These are phyloP conservation scores for Sinocyclocheilus anophthalmus DNA, from an alignment of 2,113 vertebrate genomes.

Conservation along the genomic window DNA sequence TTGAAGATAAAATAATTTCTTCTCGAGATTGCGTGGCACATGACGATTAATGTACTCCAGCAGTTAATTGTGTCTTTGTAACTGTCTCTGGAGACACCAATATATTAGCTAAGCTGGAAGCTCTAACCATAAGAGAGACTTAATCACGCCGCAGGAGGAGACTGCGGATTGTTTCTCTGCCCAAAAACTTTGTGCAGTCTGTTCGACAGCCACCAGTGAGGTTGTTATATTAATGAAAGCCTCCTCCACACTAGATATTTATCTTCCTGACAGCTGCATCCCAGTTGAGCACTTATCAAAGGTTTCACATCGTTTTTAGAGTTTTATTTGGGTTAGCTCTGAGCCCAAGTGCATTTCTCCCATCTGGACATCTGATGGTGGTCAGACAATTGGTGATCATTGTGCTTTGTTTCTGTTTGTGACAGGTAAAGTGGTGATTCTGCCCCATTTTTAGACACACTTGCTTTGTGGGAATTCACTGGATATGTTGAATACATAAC, in stretches of 20 bases:
- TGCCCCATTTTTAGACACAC: slow-evolving; percentile 12
- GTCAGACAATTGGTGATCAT: slow-evolving; percentile 23
- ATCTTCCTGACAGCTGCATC: slow-evolving; percentile 77
- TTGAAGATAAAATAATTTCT: slow-evolving; percentile 14
- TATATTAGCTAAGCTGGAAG: slow-evolving; percentile 60
- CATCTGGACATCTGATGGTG: slow-evolving; percentile 58
- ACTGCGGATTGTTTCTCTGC: slow-evolving; percentile 36
- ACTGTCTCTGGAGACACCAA: slow-evolving; percentile 45
- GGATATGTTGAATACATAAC: not conserved
- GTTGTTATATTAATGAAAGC: slow-evolving; percentile 77
- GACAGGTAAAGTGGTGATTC: slow-evolving; percentile 3
- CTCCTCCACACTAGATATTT: slow-evolving; percentile 69
- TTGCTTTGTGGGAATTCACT: not conserved
- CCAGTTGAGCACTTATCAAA: slow-evolving; percentile 77
- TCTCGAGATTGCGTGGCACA: not conserved
- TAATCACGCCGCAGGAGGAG: slow-evolving; percentile 45
- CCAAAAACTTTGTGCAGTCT: slow-evolving; percentile 64
- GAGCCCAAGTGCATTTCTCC: slow-evolving; percentile 66
- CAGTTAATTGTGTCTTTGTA: slow-evolving; percentile 28
- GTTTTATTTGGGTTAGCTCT: slow-evolving; percentile 69
- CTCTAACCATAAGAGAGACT: slow-evolving; percentile 52
- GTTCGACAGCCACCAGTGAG: slow-evolving; percentile 75
- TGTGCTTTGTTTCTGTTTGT: slow-evolving; percentile 29
- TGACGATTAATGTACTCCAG: not conserved
- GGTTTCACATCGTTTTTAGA: slow-evolving; percentile 74